Percentiles rank a stretch among this genome's conserved stretches.
Evolutionary conservation across 2,888 invertebrate genomes (phyloP).

Genomic region (Microctonus aethiopoides): DNA sequence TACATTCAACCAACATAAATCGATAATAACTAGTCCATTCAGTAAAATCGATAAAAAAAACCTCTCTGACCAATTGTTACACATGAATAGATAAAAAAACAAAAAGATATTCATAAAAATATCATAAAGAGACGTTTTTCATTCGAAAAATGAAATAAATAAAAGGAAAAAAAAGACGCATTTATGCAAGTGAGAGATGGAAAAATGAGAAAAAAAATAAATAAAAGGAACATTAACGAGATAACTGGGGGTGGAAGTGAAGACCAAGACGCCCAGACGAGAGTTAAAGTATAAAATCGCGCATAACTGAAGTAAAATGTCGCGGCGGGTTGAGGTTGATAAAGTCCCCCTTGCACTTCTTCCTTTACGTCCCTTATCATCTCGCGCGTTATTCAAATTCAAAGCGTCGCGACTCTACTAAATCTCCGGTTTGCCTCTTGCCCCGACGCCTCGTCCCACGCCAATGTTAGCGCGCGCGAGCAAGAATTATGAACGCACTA

Average conservation of each 20-base stretch:
- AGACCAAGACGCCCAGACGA: background rate
- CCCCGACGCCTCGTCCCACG: slow-evolving; percentile 26
- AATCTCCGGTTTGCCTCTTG: slow-evolving; percentile 25
- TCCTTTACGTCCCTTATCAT: slow-evolving; percentile 19
- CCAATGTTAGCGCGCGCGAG: slow-evolving; percentile 15
- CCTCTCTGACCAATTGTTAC: no score
- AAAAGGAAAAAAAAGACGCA: background rate
- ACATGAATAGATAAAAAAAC: no score
- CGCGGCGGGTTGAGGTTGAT: slow-evolving; percentile 31
- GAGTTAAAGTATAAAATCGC: slow-evolving; percentile 1
- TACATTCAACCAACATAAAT: no score
- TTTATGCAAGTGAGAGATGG: background rate
- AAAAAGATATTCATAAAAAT: no score
- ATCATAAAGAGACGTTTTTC: no score
- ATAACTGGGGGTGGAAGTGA: background rate
- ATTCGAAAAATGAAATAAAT: background rate
- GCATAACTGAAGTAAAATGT: slow-evolving; percentile 32
- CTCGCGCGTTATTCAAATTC: slow-evolving; percentile 38
- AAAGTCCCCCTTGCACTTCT: slow-evolving; percentile 1
- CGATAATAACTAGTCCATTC: no score
- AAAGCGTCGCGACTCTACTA: slow-evolving; percentile 35
- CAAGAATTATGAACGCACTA: slow-evolving; percentile 35
- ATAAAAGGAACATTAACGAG: background rate
- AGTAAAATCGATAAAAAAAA: no score
- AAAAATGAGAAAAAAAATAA: background rate